Conservation (phyloP, 53 echinoderm and acorn worm genomes). For the Temnopleurus reevesii region DNA sequence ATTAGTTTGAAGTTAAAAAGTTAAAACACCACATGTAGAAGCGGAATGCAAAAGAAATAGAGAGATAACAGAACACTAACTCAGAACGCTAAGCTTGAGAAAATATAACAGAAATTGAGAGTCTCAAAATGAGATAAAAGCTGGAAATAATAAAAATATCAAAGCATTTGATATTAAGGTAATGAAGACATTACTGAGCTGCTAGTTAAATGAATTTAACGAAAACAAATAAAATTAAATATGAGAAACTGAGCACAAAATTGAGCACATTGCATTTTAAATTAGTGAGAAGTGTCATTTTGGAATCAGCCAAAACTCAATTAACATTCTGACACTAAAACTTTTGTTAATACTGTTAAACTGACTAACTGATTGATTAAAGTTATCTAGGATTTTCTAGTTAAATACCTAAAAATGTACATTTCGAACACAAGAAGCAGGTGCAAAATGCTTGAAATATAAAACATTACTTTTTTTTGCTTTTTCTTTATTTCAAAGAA, state of each 20-base stretch:
- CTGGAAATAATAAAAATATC: no score
- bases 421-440: not conserved
- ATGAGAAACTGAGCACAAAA: not conserved
- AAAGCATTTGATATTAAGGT: not conserved
- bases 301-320: not conserved
- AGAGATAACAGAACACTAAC: not conserved
- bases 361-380: not conserved
- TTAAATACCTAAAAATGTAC: not conserved
- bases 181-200: slow-evolving; percentile 16
- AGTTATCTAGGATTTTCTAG: not conserved
- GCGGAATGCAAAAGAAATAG: not conserved
- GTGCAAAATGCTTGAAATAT: slow-evolving; percentile 1
- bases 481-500: not conserved
- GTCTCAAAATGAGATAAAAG: no score
- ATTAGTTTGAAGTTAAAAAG: slow-evolving; percentile 2
- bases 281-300: not conserved
- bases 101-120: no score
- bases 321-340: not conserved
- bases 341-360: slow-evolving; percentile 30
- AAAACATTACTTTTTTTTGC: not conserved
- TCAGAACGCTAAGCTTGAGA: no score
- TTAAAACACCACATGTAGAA: not conserved
- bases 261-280: no score
- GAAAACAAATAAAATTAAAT: not conserved
- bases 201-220: not conserved